Evolutionary conservation across 2,113 vertebrate genomes (phyloP), one percentile per base, ranked within the genome.

Genomic region (Tragelaphus imberbis): DNA sequence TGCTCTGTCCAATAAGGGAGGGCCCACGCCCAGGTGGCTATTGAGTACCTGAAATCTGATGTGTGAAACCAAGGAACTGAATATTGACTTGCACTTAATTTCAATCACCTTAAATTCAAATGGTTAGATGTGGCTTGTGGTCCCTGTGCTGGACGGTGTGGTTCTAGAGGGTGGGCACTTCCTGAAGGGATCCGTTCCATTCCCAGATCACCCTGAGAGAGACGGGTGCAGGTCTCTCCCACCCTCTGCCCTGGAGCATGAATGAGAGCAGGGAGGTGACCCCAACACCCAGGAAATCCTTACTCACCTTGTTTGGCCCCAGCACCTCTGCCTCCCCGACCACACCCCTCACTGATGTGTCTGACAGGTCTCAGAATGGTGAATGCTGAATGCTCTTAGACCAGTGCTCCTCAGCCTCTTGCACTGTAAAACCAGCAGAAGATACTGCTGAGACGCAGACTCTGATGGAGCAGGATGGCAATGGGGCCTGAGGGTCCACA

Each of bases 71-170:
- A 8, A 88, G 21, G 28, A 90, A 94, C 0, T 23, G 8, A 77
- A 75, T 6, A 75, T 40, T 58, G 63, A 7, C 56, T 90, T 88
- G 36, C 5, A 15, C 40, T 77, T 79, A 40, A 85, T 84, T 93
- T 85, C n/a, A 55, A 25, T 65, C 65, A 44, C 27, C 84, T 81
- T 75, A 68, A 16, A 55, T 58, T 58, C 65, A 89, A 97, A 47
- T 21, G 59, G 33, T 65, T 36, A 61, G 49, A 84, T 51, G 25
- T 23, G 11, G n/a, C 10, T 56, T 75, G 65, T 77, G 85, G 25
- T 16, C 92, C 27, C 23, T 53, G 8, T 53, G 27, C 1, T 80
- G 12, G 53, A 71, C 6, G 68, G 23, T 6, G 2, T 23, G 36
- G 25, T 61, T 80, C 27, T 40, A 92, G 47, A 59, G 21, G 59